Base-by-base conservation (phyloP, 2,797 vertebrate genomes). In the Amniataba percoides region DNA sequence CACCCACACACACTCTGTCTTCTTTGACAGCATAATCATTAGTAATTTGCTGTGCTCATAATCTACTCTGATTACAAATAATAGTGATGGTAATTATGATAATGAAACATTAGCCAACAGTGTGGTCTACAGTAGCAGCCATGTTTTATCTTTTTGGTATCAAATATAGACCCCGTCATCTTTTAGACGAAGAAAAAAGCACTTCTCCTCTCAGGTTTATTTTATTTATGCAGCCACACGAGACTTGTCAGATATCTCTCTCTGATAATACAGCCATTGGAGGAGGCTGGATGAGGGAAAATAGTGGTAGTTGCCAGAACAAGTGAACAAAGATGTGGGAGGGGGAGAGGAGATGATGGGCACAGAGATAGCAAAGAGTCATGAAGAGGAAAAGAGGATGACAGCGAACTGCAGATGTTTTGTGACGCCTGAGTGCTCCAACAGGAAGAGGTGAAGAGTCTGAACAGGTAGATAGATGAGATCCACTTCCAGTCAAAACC, bases 181-280 rank as follows among this genome's bases (percentile, higher is more conserved):
- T 27, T 78, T 66, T 21, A 36, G 73, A 52, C 68, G 3, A 58
- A 69, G 77, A 74, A 83, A 23, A 25, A 25, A 23, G 34, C 72
- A 43, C n/a, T 49, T 31, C 71, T 62, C 12, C 52, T 61, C 25
- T 65, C 34, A 16, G 63, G 18, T 64, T 69, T 60, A 34, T 81
- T 85, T 71, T 78, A 79, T 84, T 87, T 74, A 61, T 58, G 57
- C 71, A 80, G 52, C 45, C 21, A 48, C 55, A 53, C 10, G 40
- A 87, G 75, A 62, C 74, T 75, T 82, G 49, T 85, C 78, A 76
- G 58, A 86, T 81, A 88, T 91, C 71, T 7, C 18, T 82, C 27
- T 55, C 59, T 82, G 83, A 88, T 88, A 81, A 71, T 9, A 19
- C 21, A 52, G 19, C 19, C 42, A 39, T 6, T 21, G 45, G 5